A percentile compares a stretch with the other conserved stretches of the same genome.
phyloP scores from a whole-genome alignment of 2,888 invertebrate species.

The Heliconius cydno region DNA sequence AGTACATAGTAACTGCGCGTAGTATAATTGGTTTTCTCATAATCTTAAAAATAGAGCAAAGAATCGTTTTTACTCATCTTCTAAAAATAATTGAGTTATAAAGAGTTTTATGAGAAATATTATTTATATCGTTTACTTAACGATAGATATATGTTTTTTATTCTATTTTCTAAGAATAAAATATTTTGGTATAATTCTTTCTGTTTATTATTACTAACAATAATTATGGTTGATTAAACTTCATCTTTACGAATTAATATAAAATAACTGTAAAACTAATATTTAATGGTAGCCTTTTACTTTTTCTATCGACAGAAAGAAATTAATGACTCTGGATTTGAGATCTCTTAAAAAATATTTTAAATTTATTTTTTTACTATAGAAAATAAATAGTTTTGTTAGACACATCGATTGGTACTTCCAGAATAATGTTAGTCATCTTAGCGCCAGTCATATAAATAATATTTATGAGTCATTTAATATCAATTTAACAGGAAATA shows the following conservation, averaged over 20 bases:
- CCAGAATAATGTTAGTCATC: conserved; percentile 11
- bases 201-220: background rate
- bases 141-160: background rate
- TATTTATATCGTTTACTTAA: background rate
- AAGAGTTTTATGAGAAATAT: background rate
- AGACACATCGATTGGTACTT: background rate
- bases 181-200: too few species aligned
- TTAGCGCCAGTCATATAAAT: background rate
- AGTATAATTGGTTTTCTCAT: background rate
- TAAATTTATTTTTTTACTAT: too few species aligned
- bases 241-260: too few species aligned
- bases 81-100: conserved; percentile 4
- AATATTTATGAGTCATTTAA: conserved; percentile 13
- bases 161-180: too few species aligned
- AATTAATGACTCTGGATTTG: too few species aligned
- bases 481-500: background rate
- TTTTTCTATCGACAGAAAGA: too few species aligned
- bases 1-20: background rate
- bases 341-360: too few species aligned
- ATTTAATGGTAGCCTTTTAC: too few species aligned
- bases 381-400: background rate
- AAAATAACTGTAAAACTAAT: too few species aligned
- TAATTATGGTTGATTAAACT: background rate
- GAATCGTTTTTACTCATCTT: background rate
- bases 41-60: background rate